A percentile compares a stretch with the other conserved stretches of the same genome.
Conservation (phyloP, 2,888 invertebrate genomes). For the Odontomyia ornata region DNA sequence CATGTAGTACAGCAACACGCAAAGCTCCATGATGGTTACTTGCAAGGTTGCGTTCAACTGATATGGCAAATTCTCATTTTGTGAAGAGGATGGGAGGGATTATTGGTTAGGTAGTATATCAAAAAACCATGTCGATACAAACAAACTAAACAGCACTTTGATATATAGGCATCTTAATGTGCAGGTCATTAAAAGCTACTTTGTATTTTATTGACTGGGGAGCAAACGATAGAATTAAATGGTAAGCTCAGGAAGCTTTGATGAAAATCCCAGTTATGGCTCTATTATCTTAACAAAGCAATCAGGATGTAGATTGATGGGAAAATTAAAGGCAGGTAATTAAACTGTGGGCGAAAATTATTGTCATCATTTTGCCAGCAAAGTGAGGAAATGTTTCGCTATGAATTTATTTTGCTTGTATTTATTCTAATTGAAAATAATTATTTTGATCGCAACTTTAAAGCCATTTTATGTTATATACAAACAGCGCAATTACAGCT, state of each 20-base stretch:
- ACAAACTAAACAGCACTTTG: slow-evolving; percentile 26
- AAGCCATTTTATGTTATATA: no score
- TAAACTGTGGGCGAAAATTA: slow-evolving; percentile 41
- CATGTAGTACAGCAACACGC: no score
- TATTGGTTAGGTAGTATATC: no score
- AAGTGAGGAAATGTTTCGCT: not conserved
- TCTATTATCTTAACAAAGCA: slow-evolving; percentile 24
- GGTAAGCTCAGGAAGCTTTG: not conserved
- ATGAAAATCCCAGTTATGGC: slow-evolving; percentile 3
- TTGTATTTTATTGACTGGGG: slow-evolving; percentile 47
- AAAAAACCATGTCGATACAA: not conserved
- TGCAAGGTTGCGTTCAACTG: no score
- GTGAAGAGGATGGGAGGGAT: no score
- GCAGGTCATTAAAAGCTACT: slow-evolving; percentile 49
- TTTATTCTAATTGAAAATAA: not conserved
- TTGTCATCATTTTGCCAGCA: not conserved
- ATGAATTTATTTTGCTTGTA: not conserved
- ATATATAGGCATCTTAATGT: slow-evolving; percentile 49
- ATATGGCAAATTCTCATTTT: no score
- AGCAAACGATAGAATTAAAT: slow-evolving; percentile 9
- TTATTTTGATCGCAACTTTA: no score
- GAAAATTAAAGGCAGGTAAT: slow-evolving; percentile 48
- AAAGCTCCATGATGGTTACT: no score
- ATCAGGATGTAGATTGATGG: slow-evolving; percentile 35
- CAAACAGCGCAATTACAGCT: no score